Evolutionary conservation across 2,797 vertebrate genomes (phyloP).

Genomic region (Calcarius lapponicus): DNA sequence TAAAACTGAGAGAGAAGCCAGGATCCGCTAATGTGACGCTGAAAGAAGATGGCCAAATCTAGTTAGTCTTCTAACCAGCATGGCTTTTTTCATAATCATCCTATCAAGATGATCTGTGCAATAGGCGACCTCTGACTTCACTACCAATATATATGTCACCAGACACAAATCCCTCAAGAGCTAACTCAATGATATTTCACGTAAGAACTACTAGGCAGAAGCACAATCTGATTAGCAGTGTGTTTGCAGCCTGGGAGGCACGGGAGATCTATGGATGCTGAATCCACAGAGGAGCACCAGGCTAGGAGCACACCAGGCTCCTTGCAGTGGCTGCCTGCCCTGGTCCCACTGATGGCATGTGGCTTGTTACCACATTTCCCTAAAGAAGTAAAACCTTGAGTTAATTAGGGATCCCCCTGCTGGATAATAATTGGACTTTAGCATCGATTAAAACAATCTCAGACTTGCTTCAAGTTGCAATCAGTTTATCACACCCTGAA

Average conservation of each 20-base stretch:
- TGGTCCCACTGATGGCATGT: fast-evolving
- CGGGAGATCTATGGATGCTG: neutral
- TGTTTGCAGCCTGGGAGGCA: slow-evolving; percentile 17
- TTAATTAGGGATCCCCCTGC: neutral
- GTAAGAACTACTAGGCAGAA: slow-evolving; percentile 35
- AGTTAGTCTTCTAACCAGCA: slow-evolving; percentile 54
- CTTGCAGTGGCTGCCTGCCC: neutral
- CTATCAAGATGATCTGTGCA: slow-evolving; percentile 48
- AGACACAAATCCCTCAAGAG: slow-evolving; percentile 65
- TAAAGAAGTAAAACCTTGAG: neutral
- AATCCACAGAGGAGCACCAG: neutral
- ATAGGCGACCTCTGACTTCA: slow-evolving; percentile 39
- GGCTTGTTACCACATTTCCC: neutral
- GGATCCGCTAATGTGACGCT: slow-evolving; percentile 5
- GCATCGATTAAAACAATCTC: neutral
- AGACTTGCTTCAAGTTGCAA: neutral
- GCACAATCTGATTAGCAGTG: neutral
- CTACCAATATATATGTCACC: slow-evolving; percentile 53
- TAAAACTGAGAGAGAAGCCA: slow-evolving; percentile 53
- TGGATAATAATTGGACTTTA: neutral
- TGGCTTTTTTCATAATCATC: slow-evolving; percentile 40
- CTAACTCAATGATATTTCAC: slow-evolving; percentile 53
- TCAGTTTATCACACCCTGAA: neutral
- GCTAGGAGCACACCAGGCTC: neutral
- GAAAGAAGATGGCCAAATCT: slow-evolving; percentile 35